Percentiles rank a stretch among this genome's conserved stretches.
Evolutionary conservation across 37 sponge, comb jelly and placozoan species (phyloP).

Genomic region (Petrosia ficiformis): DNA sequence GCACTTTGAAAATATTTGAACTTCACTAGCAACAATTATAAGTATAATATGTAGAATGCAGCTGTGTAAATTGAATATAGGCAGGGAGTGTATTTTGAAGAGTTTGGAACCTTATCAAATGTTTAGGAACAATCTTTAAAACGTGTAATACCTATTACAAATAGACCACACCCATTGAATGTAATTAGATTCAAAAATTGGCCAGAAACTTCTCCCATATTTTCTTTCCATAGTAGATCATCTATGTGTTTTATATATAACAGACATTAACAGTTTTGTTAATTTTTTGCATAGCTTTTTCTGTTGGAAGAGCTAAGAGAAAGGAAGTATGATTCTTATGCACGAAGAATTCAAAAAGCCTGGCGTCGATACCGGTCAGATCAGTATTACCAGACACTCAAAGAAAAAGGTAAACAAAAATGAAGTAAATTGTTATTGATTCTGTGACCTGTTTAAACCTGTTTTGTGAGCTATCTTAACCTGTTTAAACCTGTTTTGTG

Average conservation of each 20-base stretch:
- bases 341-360: conserved; percentile 90
- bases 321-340: conserved; percentile 94
- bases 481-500: neutral
- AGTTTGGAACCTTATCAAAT: too few species aligned
- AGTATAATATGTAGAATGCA: neutral
- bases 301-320: conserved; percentile 94
- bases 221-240: neutral
- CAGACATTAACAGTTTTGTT: neutral
- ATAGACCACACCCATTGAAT: too few species aligned
- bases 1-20: neutral
- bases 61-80: too few species aligned
- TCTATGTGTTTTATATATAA: neutral
- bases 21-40: neutral
- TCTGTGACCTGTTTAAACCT: neutral
- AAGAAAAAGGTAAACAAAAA: conserved; percentile 89
- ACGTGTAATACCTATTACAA: too few species aligned
- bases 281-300: conserved; percentile 64
- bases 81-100: too few species aligned
- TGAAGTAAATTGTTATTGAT: neutral
- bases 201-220: too few species aligned
- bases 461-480: too few species aligned
- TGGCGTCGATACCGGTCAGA: conserved; percentile 80
- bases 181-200: too few species aligned
- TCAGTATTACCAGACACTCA: conserved; percentile 77
- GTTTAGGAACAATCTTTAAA: too few species aligned